These are phyloP conservation scores for Thymelicus acteon DNA, from an alignment of 2,888 invertebrate genomes.

Conservation along the genomic window DNA sequence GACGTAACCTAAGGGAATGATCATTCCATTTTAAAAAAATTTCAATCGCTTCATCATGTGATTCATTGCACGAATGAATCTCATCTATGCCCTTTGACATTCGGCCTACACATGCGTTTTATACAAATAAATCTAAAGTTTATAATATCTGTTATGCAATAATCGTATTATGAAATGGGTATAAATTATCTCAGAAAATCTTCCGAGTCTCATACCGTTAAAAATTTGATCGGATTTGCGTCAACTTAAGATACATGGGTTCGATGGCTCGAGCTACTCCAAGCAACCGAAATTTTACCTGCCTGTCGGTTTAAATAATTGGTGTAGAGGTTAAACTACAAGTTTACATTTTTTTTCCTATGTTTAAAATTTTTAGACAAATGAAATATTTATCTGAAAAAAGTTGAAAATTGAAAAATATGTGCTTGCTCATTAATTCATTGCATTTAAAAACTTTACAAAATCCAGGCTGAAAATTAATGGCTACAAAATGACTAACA, in stretches of 20 bases:
- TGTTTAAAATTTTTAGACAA: background rate
- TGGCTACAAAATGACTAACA: background rate
- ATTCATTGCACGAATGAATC: slow-evolving; percentile 35
- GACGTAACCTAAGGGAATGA: slow-evolving; percentile 22
- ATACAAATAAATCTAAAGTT: slow-evolving; percentile 30
- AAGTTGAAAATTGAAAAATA: no score
- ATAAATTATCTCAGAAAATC: slow-evolving; percentile 66
- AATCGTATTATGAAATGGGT: slow-evolving; percentile 63
- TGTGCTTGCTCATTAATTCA: no score
- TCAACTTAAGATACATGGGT: slow-evolving; percentile 71
- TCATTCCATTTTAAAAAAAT: slow-evolving; percentile 24
- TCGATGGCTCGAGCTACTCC: slow-evolving; percentile 44
- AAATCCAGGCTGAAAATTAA: background rate
- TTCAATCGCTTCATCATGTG: slow-evolving; percentile 25
- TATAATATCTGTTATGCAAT: slow-evolving; percentile 56
- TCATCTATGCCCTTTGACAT: slow-evolving; percentile 31
- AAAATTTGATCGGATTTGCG: slow-evolving; percentile 81
- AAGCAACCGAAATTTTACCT: slow-evolving; percentile 19
- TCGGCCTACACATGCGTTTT: slow-evolving; percentile 28
- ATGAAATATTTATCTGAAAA: background rate
- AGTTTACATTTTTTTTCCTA: background rate
- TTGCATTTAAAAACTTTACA: background rate
- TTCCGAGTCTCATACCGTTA: slow-evolving; percentile 71
- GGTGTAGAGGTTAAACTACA: slow-evolving; percentile 9
- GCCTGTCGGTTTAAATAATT: slow-evolving; percentile 38